Percentiles rank a stretch among this genome's conserved stretches.
phyloP scores from a whole-genome alignment of 2,797 vertebrate species.

The Helostoma temminkii region DNA sequence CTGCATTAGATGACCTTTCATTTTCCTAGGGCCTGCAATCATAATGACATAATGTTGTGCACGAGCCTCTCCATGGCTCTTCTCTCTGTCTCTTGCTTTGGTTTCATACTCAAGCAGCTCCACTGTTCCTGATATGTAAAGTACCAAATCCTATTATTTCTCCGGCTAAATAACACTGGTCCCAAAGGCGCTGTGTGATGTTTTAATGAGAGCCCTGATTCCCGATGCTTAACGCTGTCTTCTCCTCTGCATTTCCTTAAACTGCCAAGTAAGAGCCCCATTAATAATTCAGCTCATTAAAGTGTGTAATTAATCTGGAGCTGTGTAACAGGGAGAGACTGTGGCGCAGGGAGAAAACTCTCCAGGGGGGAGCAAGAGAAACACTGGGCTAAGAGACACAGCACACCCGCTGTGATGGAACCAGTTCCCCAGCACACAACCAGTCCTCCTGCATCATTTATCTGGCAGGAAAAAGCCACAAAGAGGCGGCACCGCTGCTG shows the following conservation, averaged over 20 bases:
- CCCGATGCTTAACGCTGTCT: constrained; percentile 87
- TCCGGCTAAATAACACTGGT: constrained; percentile 89
- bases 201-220: constrained; percentile 92
- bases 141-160: constrained; percentile 91
- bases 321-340: constrained; percentile 82
- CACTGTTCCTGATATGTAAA: constrained; percentile 73
- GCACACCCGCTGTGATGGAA: constrained; percentile 69
- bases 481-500: constrained; percentile 31
- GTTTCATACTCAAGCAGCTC: constrained; percentile 60
- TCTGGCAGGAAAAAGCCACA: constrained; percentile 62
- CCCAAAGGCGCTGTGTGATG: constrained; percentile 93
- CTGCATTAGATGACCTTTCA: constrained; percentile 69
- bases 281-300: constrained; percentile 99
- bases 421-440: constrained; percentile 65
- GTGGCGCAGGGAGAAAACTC: constrained; percentile 68
- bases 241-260: constrained; percentile 94
- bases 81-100: constrained; percentile 42
- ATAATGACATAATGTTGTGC: constrained; percentile 76
- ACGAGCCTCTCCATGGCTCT: constrained; percentile 57
- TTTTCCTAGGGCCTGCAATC: constrained; percentile 72
- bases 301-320: constrained; percentile 99
- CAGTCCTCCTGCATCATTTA: constrained; percentile 81
- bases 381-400: constrained; percentile 67
- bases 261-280: constrained; percentile 98
- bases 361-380: constrained; percentile 75